Base-by-base conservation (phyloP, 2,113 vertebrate genomes). In the Felis chaus region DNA sequence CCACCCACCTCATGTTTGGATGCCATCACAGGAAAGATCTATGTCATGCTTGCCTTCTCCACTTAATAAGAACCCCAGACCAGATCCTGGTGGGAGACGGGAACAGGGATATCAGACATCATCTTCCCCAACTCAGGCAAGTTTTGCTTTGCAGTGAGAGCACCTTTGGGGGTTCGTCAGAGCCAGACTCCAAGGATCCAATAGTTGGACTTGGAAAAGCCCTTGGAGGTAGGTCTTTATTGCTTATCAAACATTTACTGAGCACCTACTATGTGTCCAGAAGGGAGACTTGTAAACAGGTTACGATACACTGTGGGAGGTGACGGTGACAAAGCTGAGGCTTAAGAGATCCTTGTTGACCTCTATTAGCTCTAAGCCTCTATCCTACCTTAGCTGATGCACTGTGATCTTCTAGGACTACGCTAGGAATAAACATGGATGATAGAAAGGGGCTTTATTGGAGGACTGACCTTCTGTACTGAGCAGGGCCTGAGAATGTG, bases 91-190 rank as follows among this genome's bases (percentile, higher is more conserved):
- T 33, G 48, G 73, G 61, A n/a, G 63, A 13, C 0, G 21, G 39
- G 25, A 41, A 21, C 0, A 7, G 81, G 23, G 33, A 7, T 2
- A 16, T 45, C 29, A 53, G 80, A 63, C n/a, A 0, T 29, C 36
- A 29, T 19, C 63, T 61, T 68, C 27, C 48, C 80, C 55, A 5
- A 15, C 9, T 55, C 68, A 25, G 41, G 33, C 25, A 31, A 78
- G 41, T 66, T 79, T 69, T 61, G n/a, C 36, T 41, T 79, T 89
- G 63, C 76, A 53, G 16, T 1, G 0, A n/a, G 23, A 94, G 39
- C 7, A 8, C 39, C 74, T 1, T 36, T 19, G 6, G 29, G n/a
- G 21, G 3, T 57, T 33, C 27, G 13, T 12, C 6, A 31, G 69
- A 68, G 48, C 69, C 55, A 39, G 19, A 78, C 36, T 76, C 66